Conservation (phyloP, 2,113 vertebrate species). For the Polypterus bichir region DNA sequence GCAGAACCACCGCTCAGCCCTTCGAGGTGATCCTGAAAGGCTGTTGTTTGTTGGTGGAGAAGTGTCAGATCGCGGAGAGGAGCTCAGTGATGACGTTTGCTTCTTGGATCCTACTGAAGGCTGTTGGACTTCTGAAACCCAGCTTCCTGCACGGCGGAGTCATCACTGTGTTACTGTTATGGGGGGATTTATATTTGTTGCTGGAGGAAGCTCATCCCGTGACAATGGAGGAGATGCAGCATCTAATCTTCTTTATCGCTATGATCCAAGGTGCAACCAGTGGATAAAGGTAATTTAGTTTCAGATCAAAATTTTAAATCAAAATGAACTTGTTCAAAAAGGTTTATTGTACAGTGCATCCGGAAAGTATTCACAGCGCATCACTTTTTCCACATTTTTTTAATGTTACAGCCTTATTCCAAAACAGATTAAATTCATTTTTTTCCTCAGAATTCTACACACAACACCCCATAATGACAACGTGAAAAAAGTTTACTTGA, state of each 20-base stretch:
- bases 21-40: conserved; percentile 57
- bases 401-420: too few relatives aligned
- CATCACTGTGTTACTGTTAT: conserved; percentile 80
- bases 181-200: conserved; percentile 81
- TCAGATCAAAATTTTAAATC: too few relatives aligned
- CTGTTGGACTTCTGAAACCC: conserved; percentile 73
- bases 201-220: conserved; percentile 77
- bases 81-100: conserved; percentile 77
- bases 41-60: conserved; percentile 85
- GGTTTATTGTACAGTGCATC: too few relatives aligned
- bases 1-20: conserved; percentile 57
- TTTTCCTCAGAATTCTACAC: too few relatives aligned
- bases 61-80: conserved; percentile 79
- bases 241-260: conserved; percentile 84
- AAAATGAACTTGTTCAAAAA: too few relatives aligned
- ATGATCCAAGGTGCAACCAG: conserved; percentile 82
- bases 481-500: too few relatives aligned
- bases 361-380: too few relatives aligned
- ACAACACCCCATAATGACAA: too few relatives aligned
- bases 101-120: conserved; percentile 52
- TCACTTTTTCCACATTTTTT: too few relatives aligned
- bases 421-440: too few relatives aligned
- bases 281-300: conserved; percentile 73
- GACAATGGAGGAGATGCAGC: conserved; percentile 81
- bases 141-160: conserved; percentile 70